Conservation (phyloP, 2,888 invertebrate genomes). For the Argyra leucocephala region DNA sequence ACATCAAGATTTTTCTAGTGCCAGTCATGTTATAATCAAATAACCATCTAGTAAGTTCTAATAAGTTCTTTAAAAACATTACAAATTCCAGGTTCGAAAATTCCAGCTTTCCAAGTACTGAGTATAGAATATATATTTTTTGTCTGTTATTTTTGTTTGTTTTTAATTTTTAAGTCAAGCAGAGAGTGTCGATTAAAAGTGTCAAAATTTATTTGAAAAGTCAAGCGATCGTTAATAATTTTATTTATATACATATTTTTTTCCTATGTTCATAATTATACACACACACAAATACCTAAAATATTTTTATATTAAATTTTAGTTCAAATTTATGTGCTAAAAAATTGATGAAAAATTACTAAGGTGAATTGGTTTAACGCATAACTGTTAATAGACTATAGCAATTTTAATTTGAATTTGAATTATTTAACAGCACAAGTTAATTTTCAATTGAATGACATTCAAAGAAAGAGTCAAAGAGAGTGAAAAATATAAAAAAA, state of each 20-base stretch:
- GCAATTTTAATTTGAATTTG: not conserved
- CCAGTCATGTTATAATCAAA: too few species aligned
- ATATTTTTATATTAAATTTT: not conserved
- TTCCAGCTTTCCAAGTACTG: too few species aligned
- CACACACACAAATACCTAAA: not conserved
- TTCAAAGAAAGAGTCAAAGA: not conserved
- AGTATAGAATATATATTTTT: not conserved
- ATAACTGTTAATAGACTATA: not conserved
- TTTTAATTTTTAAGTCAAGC: not conserved
- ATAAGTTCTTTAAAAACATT: too few species aligned
- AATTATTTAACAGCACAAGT: not conserved
- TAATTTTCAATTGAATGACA: not conserved
- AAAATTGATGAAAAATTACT: constrained; percentile 5
- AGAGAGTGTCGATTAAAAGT: not conserved
- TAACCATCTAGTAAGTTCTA: too few species aligned
- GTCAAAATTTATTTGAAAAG: not conserved
- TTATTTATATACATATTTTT: not conserved
- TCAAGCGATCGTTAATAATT: not conserved
- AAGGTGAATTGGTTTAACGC: not conserved
- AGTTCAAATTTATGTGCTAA: too few species aligned
- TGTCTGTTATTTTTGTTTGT: not conserved
- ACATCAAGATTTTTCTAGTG: too few species aligned
- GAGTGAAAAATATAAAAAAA: not conserved
- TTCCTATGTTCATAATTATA: not conserved
- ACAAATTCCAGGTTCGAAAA: too few species aligned